A percentile compares a stretch with the other conserved stretches of the same genome.
phyloP scores from a whole-genome alignment of 2,888 invertebrate genomes.

The Cosmopolites sordidus region DNA sequence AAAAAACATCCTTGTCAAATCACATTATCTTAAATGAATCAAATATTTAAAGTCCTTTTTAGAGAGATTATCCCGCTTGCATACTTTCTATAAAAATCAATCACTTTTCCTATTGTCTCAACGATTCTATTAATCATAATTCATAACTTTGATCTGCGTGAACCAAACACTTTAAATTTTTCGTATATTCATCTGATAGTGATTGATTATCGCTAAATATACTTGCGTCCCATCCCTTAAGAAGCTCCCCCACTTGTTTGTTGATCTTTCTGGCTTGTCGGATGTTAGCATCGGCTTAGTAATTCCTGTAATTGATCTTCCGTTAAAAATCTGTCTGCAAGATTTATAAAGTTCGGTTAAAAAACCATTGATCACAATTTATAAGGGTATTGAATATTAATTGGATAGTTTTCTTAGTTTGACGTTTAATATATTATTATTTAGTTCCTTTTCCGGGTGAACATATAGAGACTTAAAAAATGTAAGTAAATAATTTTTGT shows the following conservation, averaged over 20 bases:
- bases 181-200: slow-evolving; percentile 19
- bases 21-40: no score
- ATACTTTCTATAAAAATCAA: no score
- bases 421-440: no score
- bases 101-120: not conserved
- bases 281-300: slow-evolving; percentile 22
- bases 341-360: slow-evolving; percentile 23
- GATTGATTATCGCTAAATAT: slow-evolving; percentile 17
- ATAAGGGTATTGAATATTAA: not conserved
- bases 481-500: no score
- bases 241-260: slow-evolving; percentile 17
- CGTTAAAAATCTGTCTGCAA: slow-evolving; percentile 18
- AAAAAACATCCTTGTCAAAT: no score
- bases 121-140: slow-evolving; percentile 11
- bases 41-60: no score
- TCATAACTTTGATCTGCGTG: slow-evolving; percentile 15
- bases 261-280: slow-evolving; percentile 23
- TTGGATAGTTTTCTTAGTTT: not conserved
- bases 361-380: slow-evolving; percentile 17
- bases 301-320: slow-evolving; percentile 27
- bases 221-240: slow-evolving; percentile 11
- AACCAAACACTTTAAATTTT: slow-evolving; percentile 18
- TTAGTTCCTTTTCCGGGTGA: no score
- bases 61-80: no score
- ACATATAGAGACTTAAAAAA: no score